Conservation (phyloP, 2,113 vertebrate genomes). For the Rhizomys pruinosus region DNA sequence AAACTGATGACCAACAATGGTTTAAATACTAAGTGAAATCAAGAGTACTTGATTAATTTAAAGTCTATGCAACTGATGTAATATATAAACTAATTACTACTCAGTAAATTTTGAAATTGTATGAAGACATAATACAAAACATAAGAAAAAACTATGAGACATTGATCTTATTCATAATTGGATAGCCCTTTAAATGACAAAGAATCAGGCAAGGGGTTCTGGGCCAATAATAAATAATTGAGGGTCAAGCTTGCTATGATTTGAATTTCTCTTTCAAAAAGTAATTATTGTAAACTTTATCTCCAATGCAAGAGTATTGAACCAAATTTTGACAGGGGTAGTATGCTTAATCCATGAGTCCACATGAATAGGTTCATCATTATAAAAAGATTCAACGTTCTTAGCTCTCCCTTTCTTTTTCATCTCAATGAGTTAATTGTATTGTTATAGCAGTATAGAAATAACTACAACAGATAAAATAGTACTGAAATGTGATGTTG, state of each 20-base stretch:
- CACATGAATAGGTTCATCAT: not conserved
- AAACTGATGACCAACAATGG: too few species aligned
- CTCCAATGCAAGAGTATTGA: not conserved
- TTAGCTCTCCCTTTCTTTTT: too few species aligned
- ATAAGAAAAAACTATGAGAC: too few species aligned
- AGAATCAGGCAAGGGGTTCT: not conserved
- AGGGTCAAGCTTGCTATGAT: not conserved
- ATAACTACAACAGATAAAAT: not conserved
- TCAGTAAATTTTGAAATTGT: too few species aligned
- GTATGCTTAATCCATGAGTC: not conserved
- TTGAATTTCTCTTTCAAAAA: not conserved
- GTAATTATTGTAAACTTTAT: not conserved
- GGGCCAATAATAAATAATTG: constrained; percentile 1
- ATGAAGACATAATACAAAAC: too few species aligned
- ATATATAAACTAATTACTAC: too few species aligned
- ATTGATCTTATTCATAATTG: not conserved
- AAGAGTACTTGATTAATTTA: too few species aligned
- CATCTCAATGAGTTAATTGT: not conserved
- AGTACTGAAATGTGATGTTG: not conserved
- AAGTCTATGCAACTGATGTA: too few species aligned
- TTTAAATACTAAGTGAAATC: too few species aligned
- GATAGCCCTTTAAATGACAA: not conserved
- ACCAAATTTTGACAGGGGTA: not conserved
- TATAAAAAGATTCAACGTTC: not conserved
- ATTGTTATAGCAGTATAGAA: not conserved